Percentiles rank a stretch among this genome's conserved stretches.
Conservation (phyloP, 2,113 vertebrate genomes). For the Lycocorax pyrrhopterus region DNA sequence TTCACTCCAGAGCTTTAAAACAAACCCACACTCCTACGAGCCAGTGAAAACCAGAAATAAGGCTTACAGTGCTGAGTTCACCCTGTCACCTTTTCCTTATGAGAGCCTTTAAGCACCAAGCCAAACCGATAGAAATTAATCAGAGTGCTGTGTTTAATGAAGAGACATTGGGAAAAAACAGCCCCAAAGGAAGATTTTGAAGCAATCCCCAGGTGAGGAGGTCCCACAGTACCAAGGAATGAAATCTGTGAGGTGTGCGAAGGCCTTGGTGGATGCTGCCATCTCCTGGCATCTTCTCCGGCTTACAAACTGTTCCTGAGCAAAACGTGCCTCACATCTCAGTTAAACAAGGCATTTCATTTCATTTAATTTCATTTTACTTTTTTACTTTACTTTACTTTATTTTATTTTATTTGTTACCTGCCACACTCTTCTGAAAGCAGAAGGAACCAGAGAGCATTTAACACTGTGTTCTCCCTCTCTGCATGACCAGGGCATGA, state of each 20-base stretch:
- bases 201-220: not conserved
- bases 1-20: not conserved
- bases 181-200: not conserved
- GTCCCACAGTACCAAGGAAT: not conserved
- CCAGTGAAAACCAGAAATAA: not conserved
- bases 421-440: not conserved
- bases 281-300: not conserved
- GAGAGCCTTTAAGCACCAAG: not conserved
- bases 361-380: not conserved
- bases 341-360: not conserved
- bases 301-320: not conserved
- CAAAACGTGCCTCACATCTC: not conserved
- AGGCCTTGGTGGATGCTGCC: slow-evolving; percentile 45
- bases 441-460: not conserved
- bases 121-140: not conserved
- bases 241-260: not conserved
- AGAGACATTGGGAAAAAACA: not conserved
- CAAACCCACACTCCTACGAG: not conserved
- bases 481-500: not conserved
- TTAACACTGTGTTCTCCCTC: not conserved
- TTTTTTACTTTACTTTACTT: not conserved
- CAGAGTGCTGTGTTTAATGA: not conserved
- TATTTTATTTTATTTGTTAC: not conserved
- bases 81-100: not conserved
- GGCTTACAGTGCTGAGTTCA: not conserved